Conservation (phyloP, 1,140 invertebrate genomes). For the Dendroctonus ponderosae region DNA sequence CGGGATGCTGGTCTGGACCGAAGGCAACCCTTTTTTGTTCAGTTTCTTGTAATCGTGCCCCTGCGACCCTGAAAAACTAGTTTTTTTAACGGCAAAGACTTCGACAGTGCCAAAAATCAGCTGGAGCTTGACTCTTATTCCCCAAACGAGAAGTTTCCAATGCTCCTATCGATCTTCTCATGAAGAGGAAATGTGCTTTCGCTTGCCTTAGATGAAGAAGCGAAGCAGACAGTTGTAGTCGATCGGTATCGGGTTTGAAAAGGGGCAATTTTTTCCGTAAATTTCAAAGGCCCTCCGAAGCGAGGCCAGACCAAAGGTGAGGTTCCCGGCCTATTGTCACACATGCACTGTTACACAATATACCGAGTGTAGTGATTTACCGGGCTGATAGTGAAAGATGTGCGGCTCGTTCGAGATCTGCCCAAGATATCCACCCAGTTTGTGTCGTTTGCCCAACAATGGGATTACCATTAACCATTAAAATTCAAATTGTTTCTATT, state of each 20-base stretch:
- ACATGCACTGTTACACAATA: constrained; percentile 4
- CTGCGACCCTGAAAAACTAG: too few species aligned
- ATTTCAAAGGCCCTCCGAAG: background rate
- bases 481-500: constrained; percentile 29
- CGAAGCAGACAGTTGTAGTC: too few species aligned
- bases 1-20: constrained; percentile 9
- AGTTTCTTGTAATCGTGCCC: too few species aligned
- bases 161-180: too few species aligned
- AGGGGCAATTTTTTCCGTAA: too few species aligned
- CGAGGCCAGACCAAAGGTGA: constrained; percentile 14
- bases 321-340: constrained; percentile 9
- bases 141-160: too few species aligned
- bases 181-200: too few species aligned
- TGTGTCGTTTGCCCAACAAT: constrained; percentile 23
- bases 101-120: too few species aligned
- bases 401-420: constrained; percentile 6
- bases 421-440: constrained; percentile 12
- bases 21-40: too few species aligned
- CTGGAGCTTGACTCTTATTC: too few species aligned
- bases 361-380: constrained; percentile 21
- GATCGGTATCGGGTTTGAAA: background rate
- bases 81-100: too few species aligned
- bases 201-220: too few species aligned
- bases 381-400: constrained; percentile 18
- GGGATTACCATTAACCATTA: constrained; percentile 29